These are phyloP conservation scores for Atlantisia rogersi DNA, from an alignment of 2,113 vertebrate genomes.

Conservation along the genomic window DNA sequence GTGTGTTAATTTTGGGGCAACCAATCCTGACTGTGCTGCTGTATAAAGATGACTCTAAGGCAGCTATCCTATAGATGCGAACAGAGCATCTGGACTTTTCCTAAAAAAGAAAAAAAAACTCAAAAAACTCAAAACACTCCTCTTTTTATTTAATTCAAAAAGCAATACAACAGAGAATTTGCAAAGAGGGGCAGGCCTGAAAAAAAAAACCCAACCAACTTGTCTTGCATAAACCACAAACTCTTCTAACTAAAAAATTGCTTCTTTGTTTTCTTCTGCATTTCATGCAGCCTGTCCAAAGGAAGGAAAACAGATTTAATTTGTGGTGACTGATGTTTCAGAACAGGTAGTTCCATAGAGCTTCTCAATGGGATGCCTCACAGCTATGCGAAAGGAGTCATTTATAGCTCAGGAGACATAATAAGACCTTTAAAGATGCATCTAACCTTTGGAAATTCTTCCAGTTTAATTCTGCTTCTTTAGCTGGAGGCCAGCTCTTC, in stretches of 20 bases:
- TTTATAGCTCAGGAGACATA: neutral
- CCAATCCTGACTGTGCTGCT: neutral
- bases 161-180: neutral
- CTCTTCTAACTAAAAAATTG: neutral
- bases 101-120: neutral
- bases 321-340: neutral
- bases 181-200: neutral
- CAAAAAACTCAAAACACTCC: neutral
- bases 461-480: neutral
- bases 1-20: neutral
- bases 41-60: neutral
- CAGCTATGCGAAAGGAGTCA: neutral
- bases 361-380: neutral
- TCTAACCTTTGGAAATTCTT: neutral
- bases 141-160: neutral
- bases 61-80: neutral
- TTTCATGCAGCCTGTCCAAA: neutral
- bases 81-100: neutral
- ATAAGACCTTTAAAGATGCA: neutral
- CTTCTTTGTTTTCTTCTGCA: neutral
- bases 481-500: neutral
- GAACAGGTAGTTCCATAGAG: neutral
- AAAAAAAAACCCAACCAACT: neutral
- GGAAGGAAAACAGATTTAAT: neutral
- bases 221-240: neutral